Evolutionary conservation across 2,797 vertebrate genomes (phyloP).

Genomic region (Todus mexicanus): DNA sequence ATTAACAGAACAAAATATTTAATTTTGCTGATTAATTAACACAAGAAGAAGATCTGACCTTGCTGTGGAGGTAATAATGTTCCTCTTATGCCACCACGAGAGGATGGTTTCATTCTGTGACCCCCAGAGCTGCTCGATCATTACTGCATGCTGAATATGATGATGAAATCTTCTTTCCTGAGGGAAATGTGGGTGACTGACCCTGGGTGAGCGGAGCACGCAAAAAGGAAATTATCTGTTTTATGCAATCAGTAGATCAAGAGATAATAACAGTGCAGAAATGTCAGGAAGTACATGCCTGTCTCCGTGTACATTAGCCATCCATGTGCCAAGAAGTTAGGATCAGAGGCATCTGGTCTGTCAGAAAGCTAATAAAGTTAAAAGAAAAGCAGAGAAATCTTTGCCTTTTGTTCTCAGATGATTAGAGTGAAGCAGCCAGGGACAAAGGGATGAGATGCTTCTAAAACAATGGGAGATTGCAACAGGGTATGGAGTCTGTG

Average conservation of each 20-base stretch:
- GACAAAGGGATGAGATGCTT: neutral
- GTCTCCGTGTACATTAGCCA: neutral
- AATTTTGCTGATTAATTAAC: slow-evolving; percentile 37
- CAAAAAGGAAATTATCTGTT: neutral
- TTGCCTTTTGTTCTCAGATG: neutral
- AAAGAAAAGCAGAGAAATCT: slow-evolving; percentile 4
- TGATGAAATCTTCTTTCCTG: neutral
- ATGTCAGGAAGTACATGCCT: slow-evolving; percentile 8
- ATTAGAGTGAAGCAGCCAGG: neutral
- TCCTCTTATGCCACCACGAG: neutral
- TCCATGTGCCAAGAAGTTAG: neutral
- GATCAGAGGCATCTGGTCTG: neutral
- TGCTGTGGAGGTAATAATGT: neutral
- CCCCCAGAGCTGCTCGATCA: neutral
- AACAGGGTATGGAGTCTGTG: fast-evolving
- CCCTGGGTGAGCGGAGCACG: neutral
- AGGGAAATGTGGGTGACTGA: neutral
- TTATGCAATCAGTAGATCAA: neutral
- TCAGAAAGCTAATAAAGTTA: neutral
- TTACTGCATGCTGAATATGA: neutral
- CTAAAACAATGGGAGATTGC: neutral
- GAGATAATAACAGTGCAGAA: neutral
- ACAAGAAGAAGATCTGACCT: neutral
- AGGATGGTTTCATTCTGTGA: neutral
- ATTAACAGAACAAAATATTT: neutral